phyloP scores from a whole-genome alignment of 2,888 invertebrate species.

The Disparrhopalites patrizii region DNA sequence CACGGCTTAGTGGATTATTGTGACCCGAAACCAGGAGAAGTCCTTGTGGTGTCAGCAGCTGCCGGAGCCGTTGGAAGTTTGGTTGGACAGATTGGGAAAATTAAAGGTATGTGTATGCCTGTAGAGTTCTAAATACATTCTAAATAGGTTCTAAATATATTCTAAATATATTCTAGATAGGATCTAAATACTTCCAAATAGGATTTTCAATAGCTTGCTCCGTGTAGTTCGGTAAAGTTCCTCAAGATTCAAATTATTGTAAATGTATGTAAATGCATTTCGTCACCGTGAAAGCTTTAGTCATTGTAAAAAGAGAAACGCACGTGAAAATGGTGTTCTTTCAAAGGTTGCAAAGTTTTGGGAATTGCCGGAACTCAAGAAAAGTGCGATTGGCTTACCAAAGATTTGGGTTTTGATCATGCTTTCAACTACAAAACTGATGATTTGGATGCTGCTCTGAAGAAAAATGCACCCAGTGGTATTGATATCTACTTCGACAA shows the following conservation, averaged over 20 bases:
- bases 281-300: too few species aligned
- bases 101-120: conserved; percentile 59
- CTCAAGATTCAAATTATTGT: too few species aligned
- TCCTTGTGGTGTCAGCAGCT: conserved; percentile 67
- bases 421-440: conserved; percentile 69
- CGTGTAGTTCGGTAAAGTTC: too few species aligned
- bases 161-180: too few species aligned
- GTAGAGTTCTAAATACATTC: too few species aligned
- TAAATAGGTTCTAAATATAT: too few species aligned
- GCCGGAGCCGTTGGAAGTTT: conserved; percentile 69
- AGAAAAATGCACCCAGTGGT: conserved; percentile 62
- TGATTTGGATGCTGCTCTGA: conserved; percentile 57
- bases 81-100: conserved; percentile 74
- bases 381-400: conserved; percentile 65
- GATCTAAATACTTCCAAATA: too few species aligned
- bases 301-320: neutral
- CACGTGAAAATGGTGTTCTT: neutral
- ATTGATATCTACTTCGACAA: conserved; percentile 75
- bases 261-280: too few species aligned
- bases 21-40: conserved; percentile 66
- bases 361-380: conserved; percentile 69
- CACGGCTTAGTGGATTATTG: conserved; percentile 70
- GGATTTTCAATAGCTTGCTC: too few species aligned
- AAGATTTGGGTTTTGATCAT: conserved; percentile 63
- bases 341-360: conserved; percentile 61